phyloP scores from a whole-genome alignment of 1,140 invertebrate species.

The Chionoecetes opilio region DNA sequence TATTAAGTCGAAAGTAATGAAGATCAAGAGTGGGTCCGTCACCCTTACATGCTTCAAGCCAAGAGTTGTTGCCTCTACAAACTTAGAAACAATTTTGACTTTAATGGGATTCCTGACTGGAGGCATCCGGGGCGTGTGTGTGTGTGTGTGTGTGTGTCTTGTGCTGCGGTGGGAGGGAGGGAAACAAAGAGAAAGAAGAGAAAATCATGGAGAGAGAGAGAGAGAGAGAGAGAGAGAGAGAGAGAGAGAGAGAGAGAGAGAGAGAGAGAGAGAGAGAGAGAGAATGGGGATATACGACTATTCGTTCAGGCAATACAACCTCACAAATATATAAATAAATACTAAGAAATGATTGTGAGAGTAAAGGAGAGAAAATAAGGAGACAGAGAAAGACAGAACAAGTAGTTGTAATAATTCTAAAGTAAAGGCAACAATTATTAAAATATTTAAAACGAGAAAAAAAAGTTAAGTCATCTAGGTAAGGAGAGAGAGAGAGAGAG shows the following conservation, averaged over 20 bases:
- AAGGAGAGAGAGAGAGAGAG: neutral
- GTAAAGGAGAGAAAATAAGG: neutral
- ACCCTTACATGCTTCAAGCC: neutral
- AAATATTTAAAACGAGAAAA: neutral
- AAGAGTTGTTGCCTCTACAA: conserved; percentile 44
- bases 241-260: conserved; percentile 24
- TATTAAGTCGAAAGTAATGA: conserved; percentile 21
- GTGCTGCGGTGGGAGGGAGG: neutral
- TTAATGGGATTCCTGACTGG: conserved; percentile 62
- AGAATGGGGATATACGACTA: too few species aligned
- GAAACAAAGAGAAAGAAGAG: neutral
- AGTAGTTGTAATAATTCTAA: too few species aligned
- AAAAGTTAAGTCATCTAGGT: neutral
- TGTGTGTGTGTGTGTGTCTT: neutral
- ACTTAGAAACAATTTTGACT: conserved; percentile 61
- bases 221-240: neutral
- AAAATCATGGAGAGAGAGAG: neutral
- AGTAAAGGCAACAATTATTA: too few species aligned
- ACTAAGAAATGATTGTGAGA: neutral
- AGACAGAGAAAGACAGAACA: neutral
- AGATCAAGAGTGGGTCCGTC: neutral
- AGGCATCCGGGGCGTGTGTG: conserved; percentile 39
- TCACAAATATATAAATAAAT: neutral
- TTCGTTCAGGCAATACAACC: neutral
- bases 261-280: conserved; percentile 38